These are phyloP conservation scores for Stichodactyla helianthus DNA, from an alignment of 64 coral and sea anemone genomes.

Conservation along the genomic window DNA sequence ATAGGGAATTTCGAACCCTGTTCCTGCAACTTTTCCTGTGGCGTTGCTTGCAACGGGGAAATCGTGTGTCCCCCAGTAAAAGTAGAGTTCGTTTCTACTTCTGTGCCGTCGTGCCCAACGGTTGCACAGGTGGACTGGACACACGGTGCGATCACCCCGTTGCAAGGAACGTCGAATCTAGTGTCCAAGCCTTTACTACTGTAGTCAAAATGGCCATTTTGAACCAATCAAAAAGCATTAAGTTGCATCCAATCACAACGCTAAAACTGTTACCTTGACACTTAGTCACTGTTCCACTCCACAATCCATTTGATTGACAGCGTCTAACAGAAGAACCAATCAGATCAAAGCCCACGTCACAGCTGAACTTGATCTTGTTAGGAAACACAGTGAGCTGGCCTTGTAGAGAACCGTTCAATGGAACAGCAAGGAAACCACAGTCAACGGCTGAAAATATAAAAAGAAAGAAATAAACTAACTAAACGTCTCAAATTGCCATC, in stretches of 20 bases:
- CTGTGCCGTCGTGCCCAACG: too few species aligned
- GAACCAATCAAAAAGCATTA: not conserved
- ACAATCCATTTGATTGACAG: constrained; percentile 20
- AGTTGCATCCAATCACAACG: not conserved
- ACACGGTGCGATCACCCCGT: too few species aligned
- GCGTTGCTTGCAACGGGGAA: too few species aligned
- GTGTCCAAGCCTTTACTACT: too few species aligned
- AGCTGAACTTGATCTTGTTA: constrained; percentile 2
- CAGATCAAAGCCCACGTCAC: constrained; percentile 30
- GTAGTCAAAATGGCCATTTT: not conserved
- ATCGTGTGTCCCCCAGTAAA: too few species aligned
- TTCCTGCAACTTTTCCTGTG: too few species aligned
- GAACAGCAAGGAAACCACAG: constrained; percentile 35
- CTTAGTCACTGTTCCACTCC: constrained; percentile 12
- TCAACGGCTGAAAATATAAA: constrained; percentile 25
- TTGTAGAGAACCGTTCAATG: constrained; percentile 31
- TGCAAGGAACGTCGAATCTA: too few species aligned
- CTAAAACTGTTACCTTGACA: constrained; percentile 18
- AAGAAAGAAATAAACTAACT: not conserved
- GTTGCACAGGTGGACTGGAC: too few species aligned
- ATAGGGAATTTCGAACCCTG: too few species aligned
- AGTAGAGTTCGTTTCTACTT: too few species aligned
- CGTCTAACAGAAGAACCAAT: constrained; percentile 11
- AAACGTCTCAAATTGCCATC: not conserved
- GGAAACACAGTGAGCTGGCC: constrained; percentile 38